These are phyloP conservation scores for Xylocopa sonorina DNA, from an alignment of 1,140 invertebrate genomes.

Conservation along the genomic window DNA sequence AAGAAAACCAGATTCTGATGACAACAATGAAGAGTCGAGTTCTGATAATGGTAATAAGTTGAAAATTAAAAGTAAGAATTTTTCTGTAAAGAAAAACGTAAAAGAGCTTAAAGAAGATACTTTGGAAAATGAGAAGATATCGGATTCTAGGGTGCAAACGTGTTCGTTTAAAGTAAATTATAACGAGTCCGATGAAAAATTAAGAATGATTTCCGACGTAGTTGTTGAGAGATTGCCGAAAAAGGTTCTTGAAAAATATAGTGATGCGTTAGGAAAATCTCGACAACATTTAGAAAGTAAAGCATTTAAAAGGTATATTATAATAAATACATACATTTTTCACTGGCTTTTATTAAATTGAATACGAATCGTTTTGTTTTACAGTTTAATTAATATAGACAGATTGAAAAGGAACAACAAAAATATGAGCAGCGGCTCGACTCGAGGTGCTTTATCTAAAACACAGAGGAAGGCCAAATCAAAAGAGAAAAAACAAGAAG, in stretches of 20 bases:
- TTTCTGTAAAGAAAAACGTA: neutral
- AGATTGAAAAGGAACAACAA: conserved; percentile 51
- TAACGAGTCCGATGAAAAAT: conserved; percentile 64
- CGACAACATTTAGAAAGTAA: conserved; percentile 69
- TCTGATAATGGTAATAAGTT: conserved; percentile 14
- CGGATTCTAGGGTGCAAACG: conserved; percentile 13
- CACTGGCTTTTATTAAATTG: neutral
- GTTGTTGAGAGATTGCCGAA: conserved; percentile 58
- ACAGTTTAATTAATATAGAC: conserved; percentile 63
- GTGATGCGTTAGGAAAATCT: conserved; percentile 66
- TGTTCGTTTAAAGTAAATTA: conserved; percentile 50
- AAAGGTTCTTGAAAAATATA: conserved; percentile 59
- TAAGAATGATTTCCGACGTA: conserved; percentile 62
- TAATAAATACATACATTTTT: conserved; percentile 9
- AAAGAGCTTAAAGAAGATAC: neutral
- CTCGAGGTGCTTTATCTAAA: conserved; percentile 41
- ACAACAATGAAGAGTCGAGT: conserved; percentile 38
- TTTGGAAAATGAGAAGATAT: neutral
- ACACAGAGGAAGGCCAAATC: conserved; percentile 36
- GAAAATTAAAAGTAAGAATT: neutral
- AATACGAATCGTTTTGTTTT: conserved; percentile 55
- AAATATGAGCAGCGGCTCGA: conserved; percentile 47
- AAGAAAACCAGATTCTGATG: conserved; percentile 10
- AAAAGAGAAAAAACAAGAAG: too few relatives aligned
- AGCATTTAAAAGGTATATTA: conserved; percentile 72